Evolutionary conservation across 1,140 invertebrate genomes (phyloP).

Genomic region (Pemphigus obesinymphae): DNA sequence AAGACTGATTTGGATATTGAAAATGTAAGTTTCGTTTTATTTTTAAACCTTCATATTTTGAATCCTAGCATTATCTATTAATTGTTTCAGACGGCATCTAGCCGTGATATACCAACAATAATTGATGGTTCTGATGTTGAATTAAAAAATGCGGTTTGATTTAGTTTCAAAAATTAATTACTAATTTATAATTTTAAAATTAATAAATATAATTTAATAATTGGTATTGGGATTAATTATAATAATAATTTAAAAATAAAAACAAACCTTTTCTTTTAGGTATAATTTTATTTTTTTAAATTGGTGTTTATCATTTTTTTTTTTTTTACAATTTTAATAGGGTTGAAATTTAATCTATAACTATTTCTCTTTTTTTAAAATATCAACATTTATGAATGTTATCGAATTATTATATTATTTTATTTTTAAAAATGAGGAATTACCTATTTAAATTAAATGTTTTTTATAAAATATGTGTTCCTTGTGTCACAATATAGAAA

Average conservation of each 20-base stretch:
- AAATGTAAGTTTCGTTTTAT: constrained; percentile 11
- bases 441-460: no score
- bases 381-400: no score
- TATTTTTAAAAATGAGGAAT: no score
- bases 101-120: background rate
- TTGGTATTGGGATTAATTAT: background rate
- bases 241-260: background rate
- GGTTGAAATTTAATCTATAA: no score
- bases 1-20: constrained; percentile 36
- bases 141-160: constrained; percentile 28
- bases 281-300: background rate
- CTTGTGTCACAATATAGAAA: background rate
- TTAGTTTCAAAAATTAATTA: background rate
- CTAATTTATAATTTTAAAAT: background rate
- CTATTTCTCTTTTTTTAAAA: no score
- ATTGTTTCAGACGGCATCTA: constrained; percentile 26
- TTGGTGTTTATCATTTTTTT: background rate
- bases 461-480: no score
- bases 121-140: constrained; percentile 31
- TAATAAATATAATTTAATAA: background rate
- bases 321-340: no score
- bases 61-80: constrained; percentile 7
- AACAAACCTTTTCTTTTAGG: background rate
- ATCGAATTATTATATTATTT: no score
- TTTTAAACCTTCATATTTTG: background rate